Base-by-base conservation (phyloP, 2,888 invertebrate species). In the Microctonus aethiopoides region DNA sequence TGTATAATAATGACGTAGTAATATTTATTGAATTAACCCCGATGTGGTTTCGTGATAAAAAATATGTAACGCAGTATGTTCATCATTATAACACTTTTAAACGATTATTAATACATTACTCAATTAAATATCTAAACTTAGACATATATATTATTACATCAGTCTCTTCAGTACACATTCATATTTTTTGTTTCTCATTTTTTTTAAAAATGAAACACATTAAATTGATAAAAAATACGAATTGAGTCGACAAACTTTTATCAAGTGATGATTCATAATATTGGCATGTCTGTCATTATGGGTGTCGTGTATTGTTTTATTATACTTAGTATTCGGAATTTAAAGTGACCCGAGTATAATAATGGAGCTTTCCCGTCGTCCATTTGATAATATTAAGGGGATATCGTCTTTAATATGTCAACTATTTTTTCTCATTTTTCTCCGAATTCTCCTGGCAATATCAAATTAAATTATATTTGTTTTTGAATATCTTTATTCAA, bases 1-100 rank as follows among this genome's bases (percentile, higher is more conserved):
- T 36, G 34, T 65, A 57, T 41, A 20, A 57, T 65, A 65, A 65
- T 56, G 36, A 34, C 16, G 59, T 36, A n/a, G n/a, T n/a, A n/a
- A n/a, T n/a, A n/a, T n/a, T n/a, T n/a, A n/a, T n/a, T n/a, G n/a
- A n/a, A n/a, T n/a, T n/a, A n/a, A n/a, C n/a, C n/a, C n/a, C n/a
- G n/a, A n/a, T n/a, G n/a, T n/a, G n/a, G n/a, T n/a, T n/a, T n/a
- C n/a, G n/a, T n/a, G n/a, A n/a, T n/a, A n/a, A n/a, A n/a, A n/a
- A n/a, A n/a, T n/a, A n/a, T n/a, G n/a, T n/a, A n/a, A n/a, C n/a
- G n/a, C n/a, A n/a, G n/a, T n/a, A n/a, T n/a, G n/a, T n/a, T 26
- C 26, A 65, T 41, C 36, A 24, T 39, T 24, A 56, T 65, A 22
- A 36, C 29, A 51, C 24, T 10, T 10, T n/a, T 0, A 32, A 20